These are phyloP conservation scores for Oceanites oceanicus DNA, from an alignment of 2,113 vertebrate genomes.

Conservation along the genomic window DNA sequence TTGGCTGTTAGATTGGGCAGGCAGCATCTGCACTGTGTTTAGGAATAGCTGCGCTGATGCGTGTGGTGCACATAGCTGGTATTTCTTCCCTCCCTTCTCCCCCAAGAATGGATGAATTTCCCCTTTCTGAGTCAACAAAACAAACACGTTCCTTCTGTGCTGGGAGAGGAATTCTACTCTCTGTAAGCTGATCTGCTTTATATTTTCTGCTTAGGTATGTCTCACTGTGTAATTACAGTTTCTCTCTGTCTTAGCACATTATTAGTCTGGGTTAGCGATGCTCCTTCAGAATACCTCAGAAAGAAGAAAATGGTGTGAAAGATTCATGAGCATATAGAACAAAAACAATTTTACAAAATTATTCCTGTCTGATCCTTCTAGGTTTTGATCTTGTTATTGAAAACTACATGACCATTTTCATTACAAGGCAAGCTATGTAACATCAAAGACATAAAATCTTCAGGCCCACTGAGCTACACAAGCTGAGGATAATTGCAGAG, in stretches of 20 bases:
- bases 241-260: fast-evolving
- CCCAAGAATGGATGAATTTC: neutral
- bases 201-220: neutral
- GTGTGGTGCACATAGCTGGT: neutral
- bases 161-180: neutral
- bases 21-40: neutral
- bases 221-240: neutral
- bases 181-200: neutral
- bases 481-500: neutral
- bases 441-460: neutral
- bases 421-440: neutral
- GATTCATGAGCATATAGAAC: neutral
- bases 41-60: neutral
- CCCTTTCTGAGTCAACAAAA: neutral
- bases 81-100: neutral
- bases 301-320: neutral
- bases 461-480: neutral
- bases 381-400: neutral
- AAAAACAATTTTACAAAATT: neutral
- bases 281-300: neutral
- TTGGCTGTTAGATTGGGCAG: neutral
- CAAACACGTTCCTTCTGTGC: neutral
- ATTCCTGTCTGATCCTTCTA: neutral
- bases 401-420: neutral
- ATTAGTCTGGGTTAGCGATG: neutral